Evolutionary conservation across 2,113 vertebrate species (phyloP).

Genomic region (Gopherus evgoodei): DNA sequence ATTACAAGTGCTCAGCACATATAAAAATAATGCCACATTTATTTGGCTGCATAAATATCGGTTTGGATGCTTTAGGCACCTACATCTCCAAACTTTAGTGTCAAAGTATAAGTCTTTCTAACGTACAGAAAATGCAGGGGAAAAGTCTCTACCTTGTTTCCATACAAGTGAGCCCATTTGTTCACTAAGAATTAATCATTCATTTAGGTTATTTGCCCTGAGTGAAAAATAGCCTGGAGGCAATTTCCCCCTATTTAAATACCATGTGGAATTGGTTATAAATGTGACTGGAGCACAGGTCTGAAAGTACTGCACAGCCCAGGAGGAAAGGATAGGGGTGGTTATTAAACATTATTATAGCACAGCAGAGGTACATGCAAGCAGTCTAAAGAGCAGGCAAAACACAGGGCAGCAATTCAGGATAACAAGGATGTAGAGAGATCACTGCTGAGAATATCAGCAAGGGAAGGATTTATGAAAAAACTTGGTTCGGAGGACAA

Average conservation of each 20-base stretch:
- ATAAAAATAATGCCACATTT: background rate
- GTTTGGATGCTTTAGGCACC: slow-evolving; percentile 13
- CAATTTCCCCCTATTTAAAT: slow-evolving; percentile 26
- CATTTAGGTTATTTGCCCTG: slow-evolving; percentile 55
- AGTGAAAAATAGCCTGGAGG: slow-evolving; percentile 48
- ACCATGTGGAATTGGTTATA: slow-evolving; percentile 39
- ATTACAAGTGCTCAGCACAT: background rate
- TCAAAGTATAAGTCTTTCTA: slow-evolving; percentile 29
- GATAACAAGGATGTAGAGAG: background rate
- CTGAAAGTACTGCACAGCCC: slow-evolving; percentile 19
- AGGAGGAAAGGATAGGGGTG: slow-evolving; percentile 57
- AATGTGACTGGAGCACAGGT: background rate
- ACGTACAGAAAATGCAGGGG: background rate
- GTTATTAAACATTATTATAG: slow-evolving; percentile 50
- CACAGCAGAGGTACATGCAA: slow-evolving; percentile 27
- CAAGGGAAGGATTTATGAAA: background rate
- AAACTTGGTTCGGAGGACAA: background rate
- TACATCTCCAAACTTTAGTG: slow-evolving; percentile 4
- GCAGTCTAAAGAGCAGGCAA: slow-evolving; percentile 6
- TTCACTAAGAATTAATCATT: slow-evolving; percentile 59
- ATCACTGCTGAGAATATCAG: background rate
- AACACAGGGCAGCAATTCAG: background rate
- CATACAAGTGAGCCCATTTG: slow-evolving; percentile 11
- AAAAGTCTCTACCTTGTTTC: slow-evolving; percentile 38
- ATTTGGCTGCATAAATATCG: background rate